Percentiles rank a stretch among this genome's conserved stretches.
These are phyloP conservation scores for Denticeps clupeoides DNA, from an alignment of 2,797 vertebrate genomes.

Conservation along the genomic window DNA sequence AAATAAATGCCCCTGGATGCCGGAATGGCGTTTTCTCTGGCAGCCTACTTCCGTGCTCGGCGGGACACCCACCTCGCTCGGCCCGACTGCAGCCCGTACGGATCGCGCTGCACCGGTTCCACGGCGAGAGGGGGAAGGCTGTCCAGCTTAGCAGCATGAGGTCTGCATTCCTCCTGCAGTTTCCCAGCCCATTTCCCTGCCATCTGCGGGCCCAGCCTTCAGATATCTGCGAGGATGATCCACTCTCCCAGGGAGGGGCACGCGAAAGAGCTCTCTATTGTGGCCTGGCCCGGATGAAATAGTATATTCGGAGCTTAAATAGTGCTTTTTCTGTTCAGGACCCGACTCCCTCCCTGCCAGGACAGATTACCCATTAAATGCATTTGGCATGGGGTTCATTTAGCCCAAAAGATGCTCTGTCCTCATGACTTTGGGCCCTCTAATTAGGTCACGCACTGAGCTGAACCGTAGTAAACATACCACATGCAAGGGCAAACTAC, in stretches of 20 bases:
- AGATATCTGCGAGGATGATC: conserved; percentile 35
- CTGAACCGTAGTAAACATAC: too few relatives aligned
- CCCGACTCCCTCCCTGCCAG: conserved; percentile 26
- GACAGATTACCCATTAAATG: conserved; percentile 21
- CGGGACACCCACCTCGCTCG: too few relatives aligned
- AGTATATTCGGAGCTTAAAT: conserved; percentile 41
- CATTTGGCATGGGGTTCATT: conserved; percentile 18
- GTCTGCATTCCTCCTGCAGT: conserved; percentile 22
- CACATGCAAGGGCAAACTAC: too few relatives aligned
- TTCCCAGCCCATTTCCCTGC: conserved; percentile 53
- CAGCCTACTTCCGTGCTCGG: too few relatives aligned
- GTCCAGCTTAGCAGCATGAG: conserved; percentile 20
- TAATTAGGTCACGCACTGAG: too few relatives aligned
- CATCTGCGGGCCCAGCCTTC: conserved; percentile 28
- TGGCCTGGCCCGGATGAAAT: conserved; percentile 51
- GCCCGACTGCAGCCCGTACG: too few relatives aligned
- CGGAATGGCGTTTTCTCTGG: too few relatives aligned
- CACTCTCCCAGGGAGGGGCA: conserved; percentile 22
- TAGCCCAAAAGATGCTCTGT: too few relatives aligned
- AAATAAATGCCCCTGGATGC: too few relatives aligned
- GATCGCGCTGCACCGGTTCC: too few relatives aligned
- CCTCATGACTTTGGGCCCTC: too few relatives aligned
- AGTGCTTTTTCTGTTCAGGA: conserved; percentile 29
- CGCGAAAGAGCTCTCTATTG: conserved; percentile 39
- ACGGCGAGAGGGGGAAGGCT: too few relatives aligned